Evolutionary conservation across 2,113 vertebrate genomes (phyloP), one percentile per base, ranked within the genome.

Genomic region (Mus pahari): DNA sequence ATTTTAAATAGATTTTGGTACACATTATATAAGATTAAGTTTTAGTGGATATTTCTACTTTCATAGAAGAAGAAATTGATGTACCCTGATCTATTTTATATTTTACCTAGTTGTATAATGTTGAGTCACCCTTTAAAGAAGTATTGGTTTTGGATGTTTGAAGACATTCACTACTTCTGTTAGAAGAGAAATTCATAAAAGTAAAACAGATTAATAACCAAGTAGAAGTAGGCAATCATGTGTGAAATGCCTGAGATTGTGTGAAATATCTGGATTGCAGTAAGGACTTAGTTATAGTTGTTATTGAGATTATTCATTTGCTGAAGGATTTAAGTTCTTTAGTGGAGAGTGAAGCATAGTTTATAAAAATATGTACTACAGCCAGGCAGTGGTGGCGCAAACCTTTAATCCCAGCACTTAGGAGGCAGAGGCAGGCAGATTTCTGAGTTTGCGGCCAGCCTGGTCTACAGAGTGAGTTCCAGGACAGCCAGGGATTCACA

Each of bases 281-380:
- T n/a, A 90, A 73, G 16, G 3, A 36, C 12, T 73, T 64, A 92
- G 48, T 86, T 74, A 50, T 9, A 75, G 26, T 7, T 86, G 2
- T 89, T 91, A 86, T 36, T 88, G 83, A 75, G 36, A 58, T 93
- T 62, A 83, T 81, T 33, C 58, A 84, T 73, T 91, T 83, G 70
- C 45, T 55, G 45, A 71, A 78, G 13, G n/a, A 48, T 55, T 90
- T 96, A 55, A 71, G 73, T 81, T 2, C 0, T 87, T 83, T 95
- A 20, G 50, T 45, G 12, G 45, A 75, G 22, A 50, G 28, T 73
- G 84, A 53, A 45, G 77, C 6, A 73, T 79, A n/a, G 16, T 6
- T 73, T 73, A 92, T 91, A 91, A 83, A 79, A 75, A 73, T 73
- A 58, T 86, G 50, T 36, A 81, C 26, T 33, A n/a, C n/a, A n/a